Evolutionary conservation across 2,113 vertebrate genomes (phyloP).

Genomic region (Dromaius novaehollandiae): DNA sequence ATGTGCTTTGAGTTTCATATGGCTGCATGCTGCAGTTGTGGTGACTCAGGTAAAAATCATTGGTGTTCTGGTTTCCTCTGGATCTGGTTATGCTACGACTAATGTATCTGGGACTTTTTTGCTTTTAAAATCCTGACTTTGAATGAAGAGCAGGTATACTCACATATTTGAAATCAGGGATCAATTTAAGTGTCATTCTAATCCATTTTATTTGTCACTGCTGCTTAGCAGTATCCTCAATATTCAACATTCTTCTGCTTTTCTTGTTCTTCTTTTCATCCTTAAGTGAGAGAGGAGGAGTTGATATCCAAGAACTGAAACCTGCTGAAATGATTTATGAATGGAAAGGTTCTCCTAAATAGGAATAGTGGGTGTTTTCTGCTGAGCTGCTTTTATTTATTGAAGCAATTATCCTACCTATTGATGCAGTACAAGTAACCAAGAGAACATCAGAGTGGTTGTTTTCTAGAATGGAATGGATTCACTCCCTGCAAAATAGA

Average conservation of each 20-base stretch:
- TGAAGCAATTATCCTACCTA: not conserved
- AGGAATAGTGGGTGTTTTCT: not conserved
- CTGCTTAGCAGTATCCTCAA: not conserved
- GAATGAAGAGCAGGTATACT: not conserved
- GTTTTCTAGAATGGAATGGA: not conserved
- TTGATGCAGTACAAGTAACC: not conserved
- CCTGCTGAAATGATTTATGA: not conserved
- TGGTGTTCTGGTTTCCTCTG: not conserved
- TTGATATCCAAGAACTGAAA: not conserved
- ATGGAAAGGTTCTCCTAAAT: not conserved
- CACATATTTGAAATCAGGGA: not conserved
- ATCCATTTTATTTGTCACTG: not conserved
- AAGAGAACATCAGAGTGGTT: not conserved
- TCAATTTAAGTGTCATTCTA: not conserved
- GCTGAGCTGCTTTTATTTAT: not conserved
- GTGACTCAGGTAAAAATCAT: not conserved
- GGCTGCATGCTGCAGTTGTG: not conserved
- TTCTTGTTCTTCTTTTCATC: not conserved
- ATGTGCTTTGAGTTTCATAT: not conserved
- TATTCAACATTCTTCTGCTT: not conserved
- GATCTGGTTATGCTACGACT: not conserved
- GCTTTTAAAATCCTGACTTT: not conserved
- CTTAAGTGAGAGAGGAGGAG: not conserved
- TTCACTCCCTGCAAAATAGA: not conserved
- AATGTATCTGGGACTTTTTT: not conserved